Conservation (phyloP, 1,140 invertebrate species). For the Hylaeus volcanicus region DNA sequence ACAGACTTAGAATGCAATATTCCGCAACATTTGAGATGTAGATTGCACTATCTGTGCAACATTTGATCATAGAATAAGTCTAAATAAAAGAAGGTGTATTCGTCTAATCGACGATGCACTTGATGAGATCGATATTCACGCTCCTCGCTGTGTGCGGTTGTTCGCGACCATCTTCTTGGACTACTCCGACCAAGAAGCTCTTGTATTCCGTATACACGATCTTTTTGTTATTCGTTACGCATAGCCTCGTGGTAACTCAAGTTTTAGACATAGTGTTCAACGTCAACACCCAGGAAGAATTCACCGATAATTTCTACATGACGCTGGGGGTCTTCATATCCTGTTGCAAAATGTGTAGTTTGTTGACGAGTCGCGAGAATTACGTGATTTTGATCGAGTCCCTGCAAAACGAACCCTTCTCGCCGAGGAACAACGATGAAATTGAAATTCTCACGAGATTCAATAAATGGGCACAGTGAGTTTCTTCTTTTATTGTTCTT, state of each 20-base stretch:
- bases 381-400: conserved; percentile 37
- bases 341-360: conserved; percentile 43
- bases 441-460: conserved; percentile 40
- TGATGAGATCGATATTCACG: neutral
- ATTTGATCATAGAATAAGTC: no score
- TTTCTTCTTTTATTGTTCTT: neutral
- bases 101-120: neutral
- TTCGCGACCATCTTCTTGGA: conserved; percentile 28
- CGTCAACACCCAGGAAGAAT: conserved; percentile 36
- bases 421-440: conserved; percentile 38
- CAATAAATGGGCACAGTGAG: conserved; percentile 45
- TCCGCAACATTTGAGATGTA: no score
- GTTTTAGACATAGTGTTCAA: conserved; percentile 22
- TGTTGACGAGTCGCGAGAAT: conserved; percentile 28
- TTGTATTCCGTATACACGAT: conserved; percentile 14
- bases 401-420: conserved; percentile 32
- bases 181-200: neutral
- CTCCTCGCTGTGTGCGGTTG: conserved; percentile 27
- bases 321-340: conserved; percentile 45
- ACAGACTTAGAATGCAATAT: no score
- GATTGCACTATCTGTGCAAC: no score
- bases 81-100: no score
- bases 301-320: conserved; percentile 58
- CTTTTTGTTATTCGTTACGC: neutral
- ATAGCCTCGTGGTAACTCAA: neutral